phyloP scores from a whole-genome alignment of 2,113 vertebrate genomes.

The Oryzias woworae region DNA sequence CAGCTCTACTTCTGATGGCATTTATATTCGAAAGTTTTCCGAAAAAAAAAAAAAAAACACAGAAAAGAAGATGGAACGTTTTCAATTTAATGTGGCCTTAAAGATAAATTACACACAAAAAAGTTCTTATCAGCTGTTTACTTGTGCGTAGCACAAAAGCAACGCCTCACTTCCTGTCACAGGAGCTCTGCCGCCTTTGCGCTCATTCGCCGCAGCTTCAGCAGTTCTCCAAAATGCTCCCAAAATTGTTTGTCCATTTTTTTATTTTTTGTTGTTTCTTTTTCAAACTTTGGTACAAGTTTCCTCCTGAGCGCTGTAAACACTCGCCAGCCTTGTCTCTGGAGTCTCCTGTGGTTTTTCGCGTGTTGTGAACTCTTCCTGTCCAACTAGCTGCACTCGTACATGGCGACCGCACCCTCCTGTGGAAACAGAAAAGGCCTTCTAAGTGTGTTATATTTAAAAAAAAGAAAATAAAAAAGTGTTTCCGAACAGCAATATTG shows the following conservation, averaged over 20 bases:
- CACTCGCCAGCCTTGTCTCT: slow-evolving; percentile 44
- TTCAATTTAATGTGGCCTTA: slow-evolving; percentile 82
- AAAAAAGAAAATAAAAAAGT: slow-evolving; percentile 59
- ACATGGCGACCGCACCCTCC: slow-evolving; percentile 44
- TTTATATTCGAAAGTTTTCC: slow-evolving; percentile 30
- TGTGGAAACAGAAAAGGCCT: slow-evolving; percentile 64
- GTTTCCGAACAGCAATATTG: slow-evolving; percentile 78
- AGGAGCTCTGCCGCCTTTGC: slow-evolving; percentile 26
- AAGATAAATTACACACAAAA: slow-evolving; percentile 56
- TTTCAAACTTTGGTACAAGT: slow-evolving; percentile 49
- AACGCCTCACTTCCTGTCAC: slow-evolving; percentile 44
- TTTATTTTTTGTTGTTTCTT: slow-evolving; percentile 7
- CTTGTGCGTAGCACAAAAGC: slow-evolving; percentile 50
- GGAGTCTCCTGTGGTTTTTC: slow-evolving; percentile 47
- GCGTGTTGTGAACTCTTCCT: slow-evolving; percentile 34
- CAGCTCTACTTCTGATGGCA: slow-evolving; percentile 49
- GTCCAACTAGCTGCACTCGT: slow-evolving; percentile 58
- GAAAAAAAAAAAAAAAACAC: slow-evolving; percentile 14
- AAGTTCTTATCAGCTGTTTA: slow-evolving; percentile 53
- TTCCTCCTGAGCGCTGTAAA: slow-evolving; percentile 43
- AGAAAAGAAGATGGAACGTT: slow-evolving; percentile 33
- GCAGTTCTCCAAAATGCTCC: background rate
- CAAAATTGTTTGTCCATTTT: background rate
- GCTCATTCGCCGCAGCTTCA: no score
- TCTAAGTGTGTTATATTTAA: slow-evolving; percentile 58